Percentiles rank a stretch among this genome's conserved stretches.
Conservation (phyloP, 53 echinoderm and acorn worm genomes). For the Arbacia lixula region DNA sequence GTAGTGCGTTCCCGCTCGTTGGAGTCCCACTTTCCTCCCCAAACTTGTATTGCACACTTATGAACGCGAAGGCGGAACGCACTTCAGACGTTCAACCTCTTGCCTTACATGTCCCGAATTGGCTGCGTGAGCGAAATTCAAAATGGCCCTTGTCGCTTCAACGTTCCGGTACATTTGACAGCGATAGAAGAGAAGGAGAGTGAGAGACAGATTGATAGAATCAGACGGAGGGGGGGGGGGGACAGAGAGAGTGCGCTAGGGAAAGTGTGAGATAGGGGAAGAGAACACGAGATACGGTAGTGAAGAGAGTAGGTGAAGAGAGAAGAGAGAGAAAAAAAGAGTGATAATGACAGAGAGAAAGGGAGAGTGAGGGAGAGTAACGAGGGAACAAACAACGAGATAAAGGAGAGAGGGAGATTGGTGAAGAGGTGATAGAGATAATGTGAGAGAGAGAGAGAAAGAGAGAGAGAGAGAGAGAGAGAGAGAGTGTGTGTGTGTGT, state of each 20-base stretch:
- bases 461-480: not conserved
- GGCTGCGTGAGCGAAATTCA: too few species aligned
- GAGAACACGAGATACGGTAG: not conserved
- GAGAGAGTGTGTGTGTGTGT: not conserved
- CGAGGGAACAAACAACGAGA: too few species aligned
- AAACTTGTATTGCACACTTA: too few species aligned
- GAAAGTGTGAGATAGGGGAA: too few species aligned
- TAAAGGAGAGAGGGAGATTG: not conserved
- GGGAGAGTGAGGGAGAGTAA: not conserved
- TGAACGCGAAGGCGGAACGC: too few species aligned
- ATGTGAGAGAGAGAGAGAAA: not conserved
- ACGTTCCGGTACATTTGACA: too few species aligned
- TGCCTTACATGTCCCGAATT: too few species aligned
- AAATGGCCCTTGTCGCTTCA: too few species aligned
- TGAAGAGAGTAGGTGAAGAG: not conserved
- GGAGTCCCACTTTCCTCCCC: too few species aligned
- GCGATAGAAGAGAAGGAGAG: not conserved
- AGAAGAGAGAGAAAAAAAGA: not conserved
- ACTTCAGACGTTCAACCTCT: too few species aligned
- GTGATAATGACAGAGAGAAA: not conserved
- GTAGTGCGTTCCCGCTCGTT: too few species aligned
- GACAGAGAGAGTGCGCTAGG: not conserved
- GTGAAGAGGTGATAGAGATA: not conserved
- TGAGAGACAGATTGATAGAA: not conserved
- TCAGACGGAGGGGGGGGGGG: not conserved